Base-by-base conservation (phyloP, 2,113 vertebrate genomes). In the Rousettus leschenaultii region DNA sequence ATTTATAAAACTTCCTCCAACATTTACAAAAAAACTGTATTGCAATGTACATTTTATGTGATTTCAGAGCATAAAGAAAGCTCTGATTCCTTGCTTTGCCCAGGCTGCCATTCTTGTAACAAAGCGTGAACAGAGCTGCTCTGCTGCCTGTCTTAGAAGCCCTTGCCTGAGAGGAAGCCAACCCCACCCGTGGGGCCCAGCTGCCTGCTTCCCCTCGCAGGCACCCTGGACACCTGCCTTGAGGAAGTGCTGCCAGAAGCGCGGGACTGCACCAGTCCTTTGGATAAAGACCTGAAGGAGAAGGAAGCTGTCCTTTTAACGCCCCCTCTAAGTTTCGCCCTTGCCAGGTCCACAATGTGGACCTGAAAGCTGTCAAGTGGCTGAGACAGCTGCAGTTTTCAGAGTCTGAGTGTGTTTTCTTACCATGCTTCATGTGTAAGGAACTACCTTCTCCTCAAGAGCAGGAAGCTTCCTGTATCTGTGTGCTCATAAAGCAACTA, bases 1-100 rank as follows among this genome's bases (percentile, higher is more conserved):
- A 90, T 74, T 82, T 93, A 53, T 45, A 89, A 82, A 87, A 59
- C 51, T 51, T 79, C 35, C 96, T 53, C 51, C n/a, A 91, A 7
- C 4, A 55, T 35, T 71, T 92, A 80, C n/a, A 84, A 51, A 84
- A 84, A 74, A 68, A 13, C 22, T 38, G 26, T 63, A 86, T 24
- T 65, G 26, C 48, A 74, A 9, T 66, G 2, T 75, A 79, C 22
- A 18, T 94, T 95, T 70, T 48, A 53, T 22, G 55, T 14, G 19
- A 57, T 35, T 63, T 73, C 53, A 87, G 48, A 89, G 70, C 45
- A 26, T 66, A 83, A 28, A 55, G 30, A 24, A 82, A 35, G 28
- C 84, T 71, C 22, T 55, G 68, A 35, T 66, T 80, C 38, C 40
- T 33, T 38, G 65, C 40, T 51, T 48, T 91, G 71, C 70, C 71